These are phyloP conservation scores for Allobates femoralis DNA, from an alignment of 2,797 vertebrate species.

Conservation along the genomic window DNA sequence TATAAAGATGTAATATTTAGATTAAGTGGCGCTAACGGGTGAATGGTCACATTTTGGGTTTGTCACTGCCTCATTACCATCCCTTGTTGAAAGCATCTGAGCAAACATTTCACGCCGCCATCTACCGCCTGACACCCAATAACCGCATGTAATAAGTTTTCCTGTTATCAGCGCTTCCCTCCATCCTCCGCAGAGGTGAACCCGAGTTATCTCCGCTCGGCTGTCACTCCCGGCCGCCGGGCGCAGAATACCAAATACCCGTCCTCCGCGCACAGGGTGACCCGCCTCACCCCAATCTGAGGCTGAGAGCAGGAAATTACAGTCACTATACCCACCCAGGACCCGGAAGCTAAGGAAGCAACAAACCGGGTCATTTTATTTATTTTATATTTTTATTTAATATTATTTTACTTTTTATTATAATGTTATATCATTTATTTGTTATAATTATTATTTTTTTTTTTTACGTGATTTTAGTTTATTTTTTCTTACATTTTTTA, in stretches of 20 bases:
- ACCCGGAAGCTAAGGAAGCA: slow-evolving; percentile 7
- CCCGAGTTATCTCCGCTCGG: slow-evolving; percentile 36
- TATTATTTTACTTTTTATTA: not conserved
- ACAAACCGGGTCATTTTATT: slow-evolving; percentile 19
- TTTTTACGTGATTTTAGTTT: not conserved
- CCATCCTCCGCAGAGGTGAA: slow-evolving; percentile 33
- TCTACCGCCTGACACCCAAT: slow-evolving; percentile 29
- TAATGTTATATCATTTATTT: not conserved
- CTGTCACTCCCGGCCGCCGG: slow-evolving; percentile 26
- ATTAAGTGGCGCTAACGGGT: not conserved
- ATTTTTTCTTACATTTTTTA: not conserved
- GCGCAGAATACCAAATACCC: slow-evolving; percentile 41
- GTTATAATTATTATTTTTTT: not conserved
- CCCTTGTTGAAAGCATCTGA: slow-evolving; percentile 32
- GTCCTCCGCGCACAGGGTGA: slow-evolving; percentile 17
- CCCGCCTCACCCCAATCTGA: slow-evolving; percentile 30
- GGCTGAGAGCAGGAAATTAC: slow-evolving; percentile 47
- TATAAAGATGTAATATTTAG: not conserved
- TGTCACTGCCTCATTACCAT: not conserved
- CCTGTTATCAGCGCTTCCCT: slow-evolving; percentile 3
- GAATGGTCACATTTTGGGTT: too few species aligned
- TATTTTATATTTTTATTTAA: not conserved
- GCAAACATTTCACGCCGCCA: slow-evolving; percentile 21
- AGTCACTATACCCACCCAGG: slow-evolving; percentile 27
- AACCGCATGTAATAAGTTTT: slow-evolving; percentile 32